A percentile compares a stretch with the other conserved stretches of the same genome.
Conservation (phyloP, 2,797 vertebrate genomes). For the Tenualosa ilisha region DNA sequence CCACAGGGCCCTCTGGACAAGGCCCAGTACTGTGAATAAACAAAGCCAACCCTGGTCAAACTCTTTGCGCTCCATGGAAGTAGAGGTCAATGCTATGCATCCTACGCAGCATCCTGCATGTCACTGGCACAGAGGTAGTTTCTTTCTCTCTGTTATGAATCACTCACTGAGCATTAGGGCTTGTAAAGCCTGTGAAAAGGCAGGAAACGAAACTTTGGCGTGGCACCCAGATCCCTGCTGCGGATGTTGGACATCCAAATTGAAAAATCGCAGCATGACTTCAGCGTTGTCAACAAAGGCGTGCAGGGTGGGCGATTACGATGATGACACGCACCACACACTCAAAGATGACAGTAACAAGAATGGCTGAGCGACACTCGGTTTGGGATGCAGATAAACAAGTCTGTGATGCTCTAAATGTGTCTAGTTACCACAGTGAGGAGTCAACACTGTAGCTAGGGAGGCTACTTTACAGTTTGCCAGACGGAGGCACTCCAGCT, state of each 20-base stretch:
- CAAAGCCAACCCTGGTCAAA: neutral
- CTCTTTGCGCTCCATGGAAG: neutral
- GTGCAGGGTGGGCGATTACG: neutral
- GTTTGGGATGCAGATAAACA: conserved; percentile 21
- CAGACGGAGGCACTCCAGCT: conserved; percentile 18
- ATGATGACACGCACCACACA: conserved; percentile 7
- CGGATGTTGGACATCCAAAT: neutral
- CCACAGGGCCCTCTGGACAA: neutral
- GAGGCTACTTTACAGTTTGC: conserved; percentile 22
- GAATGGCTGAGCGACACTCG: conserved; percentile 15
- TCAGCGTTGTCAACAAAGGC: conserved; percentile 26
- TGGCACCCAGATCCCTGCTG: neutral
- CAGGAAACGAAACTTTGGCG: neutral
- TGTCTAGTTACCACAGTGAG: conserved; percentile 37
- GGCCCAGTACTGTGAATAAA: neutral
- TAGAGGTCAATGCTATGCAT: neutral
- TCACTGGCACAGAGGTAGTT: neutral
- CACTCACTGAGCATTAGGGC: neutral
- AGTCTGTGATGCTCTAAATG: conserved; percentile 30
- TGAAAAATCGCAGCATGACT: conserved; percentile 5
- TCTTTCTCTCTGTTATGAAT: neutral
- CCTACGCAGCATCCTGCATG: neutral
- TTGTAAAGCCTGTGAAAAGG: neutral
- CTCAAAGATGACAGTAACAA: conserved; percentile 20
- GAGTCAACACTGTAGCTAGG: conserved; percentile 37